phyloP scores from a whole-genome alignment of 2,113 vertebrate genomes.

The Engystomops pustulosus region DNA sequence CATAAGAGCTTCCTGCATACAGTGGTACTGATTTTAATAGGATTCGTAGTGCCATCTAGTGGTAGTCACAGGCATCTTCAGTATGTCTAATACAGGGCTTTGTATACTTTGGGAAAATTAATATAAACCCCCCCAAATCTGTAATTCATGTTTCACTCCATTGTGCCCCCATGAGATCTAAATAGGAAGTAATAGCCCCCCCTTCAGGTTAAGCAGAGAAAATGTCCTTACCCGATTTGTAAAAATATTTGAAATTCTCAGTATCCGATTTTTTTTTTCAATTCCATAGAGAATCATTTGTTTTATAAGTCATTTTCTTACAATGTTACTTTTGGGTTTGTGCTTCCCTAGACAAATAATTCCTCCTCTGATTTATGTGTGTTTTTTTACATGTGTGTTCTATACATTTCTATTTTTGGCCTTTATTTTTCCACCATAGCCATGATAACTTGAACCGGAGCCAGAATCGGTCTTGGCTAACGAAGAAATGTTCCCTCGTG shows the following conservation, averaged over 20 bases:
- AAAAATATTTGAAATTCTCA: no score
- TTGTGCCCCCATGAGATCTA: neutral
- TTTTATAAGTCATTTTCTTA: conserved; percentile 1
- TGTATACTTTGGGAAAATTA: no score
- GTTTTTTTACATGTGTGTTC: conserved; percentile 65
- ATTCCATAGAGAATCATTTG: neutral
- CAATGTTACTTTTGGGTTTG: conserved; percentile 25
- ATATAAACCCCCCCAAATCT: neutral
- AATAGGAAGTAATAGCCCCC: neutral
- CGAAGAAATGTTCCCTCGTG: conserved; percentile 66
- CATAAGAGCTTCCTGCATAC: no score
- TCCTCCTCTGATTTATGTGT: conserved; percentile 21
- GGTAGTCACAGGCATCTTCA: no score
- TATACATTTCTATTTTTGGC: conserved; percentile 64
- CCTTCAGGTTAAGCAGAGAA: neutral
- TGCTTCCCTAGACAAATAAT: neutral
- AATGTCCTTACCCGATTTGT: neutral
- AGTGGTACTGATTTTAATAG: no score
- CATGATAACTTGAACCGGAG: conserved; percentile 62
- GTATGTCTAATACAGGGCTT: no score
- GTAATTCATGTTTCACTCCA: neutral
- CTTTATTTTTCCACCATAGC: conserved; percentile 64
- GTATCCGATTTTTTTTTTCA: no score
- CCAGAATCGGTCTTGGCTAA: conserved; percentile 68
- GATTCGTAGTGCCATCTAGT: no score